These are phyloP conservation scores for Pycnonotus jocosus DNA, from an alignment of 2,113 vertebrate genomes.

Conservation along the genomic window DNA sequence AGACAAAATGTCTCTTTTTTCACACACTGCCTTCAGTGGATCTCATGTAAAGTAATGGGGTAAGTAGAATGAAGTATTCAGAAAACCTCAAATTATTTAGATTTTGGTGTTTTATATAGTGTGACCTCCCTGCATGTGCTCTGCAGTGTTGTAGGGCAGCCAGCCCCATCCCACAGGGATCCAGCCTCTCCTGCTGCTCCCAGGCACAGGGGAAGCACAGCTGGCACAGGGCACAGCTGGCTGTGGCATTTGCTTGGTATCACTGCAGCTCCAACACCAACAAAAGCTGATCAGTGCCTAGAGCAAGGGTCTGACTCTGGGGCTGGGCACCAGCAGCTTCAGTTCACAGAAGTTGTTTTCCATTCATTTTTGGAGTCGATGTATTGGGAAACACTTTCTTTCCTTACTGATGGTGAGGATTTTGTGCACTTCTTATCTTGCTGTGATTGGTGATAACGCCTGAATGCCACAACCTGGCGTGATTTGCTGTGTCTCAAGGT, in stretches of 20 bases:
- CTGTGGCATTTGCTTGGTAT: fast-evolving
- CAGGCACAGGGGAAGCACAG: fast-evolving
- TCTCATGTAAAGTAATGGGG: not conserved
- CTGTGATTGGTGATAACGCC: not conserved
- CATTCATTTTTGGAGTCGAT: not conserved
- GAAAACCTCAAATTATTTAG: not conserved
- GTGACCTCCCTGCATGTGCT: not conserved
- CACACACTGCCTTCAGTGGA: not conserved
- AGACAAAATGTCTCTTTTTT: not conserved
- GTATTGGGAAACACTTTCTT: fast-evolving
- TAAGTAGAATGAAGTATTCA: not conserved
- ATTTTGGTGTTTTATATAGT: not conserved
- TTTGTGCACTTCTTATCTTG: fast-evolving
- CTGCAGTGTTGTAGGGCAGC: not conserved
- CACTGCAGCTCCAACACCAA: not conserved
- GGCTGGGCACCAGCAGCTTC: not conserved
- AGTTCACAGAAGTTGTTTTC: not conserved
- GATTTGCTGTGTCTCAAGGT: not conserved
- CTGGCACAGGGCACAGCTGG: not conserved
- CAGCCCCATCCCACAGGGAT: not conserved
- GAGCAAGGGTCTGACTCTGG: fast-evolving
- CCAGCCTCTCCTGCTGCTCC: not conserved
- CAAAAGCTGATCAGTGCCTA: not conserved
- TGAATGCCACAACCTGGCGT: fast-evolving
- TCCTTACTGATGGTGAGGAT: not conserved